These are phyloP conservation scores for Aporophyla nigra DNA, from an alignment of 2,888 invertebrate genomes.

Conservation along the genomic window DNA sequence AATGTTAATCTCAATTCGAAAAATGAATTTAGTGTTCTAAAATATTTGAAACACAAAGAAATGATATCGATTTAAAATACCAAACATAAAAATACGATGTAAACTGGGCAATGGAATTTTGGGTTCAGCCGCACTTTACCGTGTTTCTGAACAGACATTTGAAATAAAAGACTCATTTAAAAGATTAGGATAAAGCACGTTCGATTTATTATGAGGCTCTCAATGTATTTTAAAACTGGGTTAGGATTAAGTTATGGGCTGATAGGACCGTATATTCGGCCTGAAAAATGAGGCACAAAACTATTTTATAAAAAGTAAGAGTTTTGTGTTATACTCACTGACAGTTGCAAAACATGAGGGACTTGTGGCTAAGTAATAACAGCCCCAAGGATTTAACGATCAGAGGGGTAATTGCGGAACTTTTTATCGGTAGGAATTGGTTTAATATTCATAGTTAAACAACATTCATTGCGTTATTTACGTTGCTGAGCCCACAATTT, in stretches of 20 bases:
- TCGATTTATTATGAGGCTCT: conserved; percentile 75
- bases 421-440: too few relatives aligned
- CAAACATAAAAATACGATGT: conserved; percentile 68
- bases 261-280: conserved; percentile 38
- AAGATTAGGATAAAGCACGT: conserved; percentile 73
- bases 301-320: conserved; percentile 1
- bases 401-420: too few relatives aligned
- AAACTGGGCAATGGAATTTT: conserved; percentile 69
- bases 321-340: background rate
- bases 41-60: conserved; percentile 45
- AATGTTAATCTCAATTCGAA: conserved; percentile 21
- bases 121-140: conserved; percentile 58
- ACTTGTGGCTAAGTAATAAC: too few relatives aligned
- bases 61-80: conserved; percentile 69
- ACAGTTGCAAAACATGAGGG: too few relatives aligned
- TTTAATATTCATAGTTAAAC: too few relatives aligned
- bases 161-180: conserved; percentile 76
- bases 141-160: conserved; percentile 65
- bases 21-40: conserved; percentile 41
- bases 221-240: conserved; percentile 71
- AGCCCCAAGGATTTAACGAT: too few relatives aligned
- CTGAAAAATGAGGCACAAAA: background rate
- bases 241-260: conserved; percentile 62
- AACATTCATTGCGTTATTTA: too few relatives aligned
- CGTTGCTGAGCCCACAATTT: too few relatives aligned